Evolutionary conservation across 2,888 invertebrate genomes (phyloP).

Genomic region (Keiferia lycopersicella): DNA sequence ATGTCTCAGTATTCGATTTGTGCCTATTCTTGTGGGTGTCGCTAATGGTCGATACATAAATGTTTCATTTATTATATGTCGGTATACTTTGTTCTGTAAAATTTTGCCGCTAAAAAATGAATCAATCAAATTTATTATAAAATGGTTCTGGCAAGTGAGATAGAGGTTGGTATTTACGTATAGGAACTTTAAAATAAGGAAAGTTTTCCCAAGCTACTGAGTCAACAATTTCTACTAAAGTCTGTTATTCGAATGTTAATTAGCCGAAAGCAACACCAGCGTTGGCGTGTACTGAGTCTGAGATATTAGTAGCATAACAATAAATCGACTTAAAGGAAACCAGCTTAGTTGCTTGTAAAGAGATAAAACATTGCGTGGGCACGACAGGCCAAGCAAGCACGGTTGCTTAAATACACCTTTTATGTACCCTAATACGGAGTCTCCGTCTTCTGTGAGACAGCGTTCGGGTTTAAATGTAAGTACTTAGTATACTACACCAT

Average conservation of each 20-base stretch:
- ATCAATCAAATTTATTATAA: neutral
- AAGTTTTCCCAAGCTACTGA: conserved; percentile 10
- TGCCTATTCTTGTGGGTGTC: neutral
- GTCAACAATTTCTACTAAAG: conserved; percentile 27
- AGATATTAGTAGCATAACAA: conserved; percentile 73
- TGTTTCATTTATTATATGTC: neutral
- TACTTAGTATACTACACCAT: conserved; percentile 20
- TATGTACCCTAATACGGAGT: conserved; percentile 62
- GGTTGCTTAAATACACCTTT: conserved; percentile 71
- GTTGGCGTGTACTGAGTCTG: conserved; percentile 62
- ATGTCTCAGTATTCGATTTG: neutral
- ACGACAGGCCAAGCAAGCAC: conserved; percentile 56
- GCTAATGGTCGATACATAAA: conserved; percentile 5
- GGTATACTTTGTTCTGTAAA: neutral
- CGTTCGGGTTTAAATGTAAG: conserved; percentile 35
- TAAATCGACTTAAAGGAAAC: conserved; percentile 73
- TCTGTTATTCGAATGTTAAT: conserved; percentile 64
- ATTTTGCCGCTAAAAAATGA: neutral
- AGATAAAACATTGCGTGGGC: conserved; percentile 77
- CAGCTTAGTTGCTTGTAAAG: conserved; percentile 66
- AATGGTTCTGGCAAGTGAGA: too few species aligned
- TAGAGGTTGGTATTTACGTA: too few species aligned
- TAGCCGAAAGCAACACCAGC: conserved; percentile 59
- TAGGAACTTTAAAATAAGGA: neutral
- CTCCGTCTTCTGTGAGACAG: conserved; percentile 42